Conservation (phyloP, 2,113 vertebrate genomes). For the Centropus bengalensis region DNA sequence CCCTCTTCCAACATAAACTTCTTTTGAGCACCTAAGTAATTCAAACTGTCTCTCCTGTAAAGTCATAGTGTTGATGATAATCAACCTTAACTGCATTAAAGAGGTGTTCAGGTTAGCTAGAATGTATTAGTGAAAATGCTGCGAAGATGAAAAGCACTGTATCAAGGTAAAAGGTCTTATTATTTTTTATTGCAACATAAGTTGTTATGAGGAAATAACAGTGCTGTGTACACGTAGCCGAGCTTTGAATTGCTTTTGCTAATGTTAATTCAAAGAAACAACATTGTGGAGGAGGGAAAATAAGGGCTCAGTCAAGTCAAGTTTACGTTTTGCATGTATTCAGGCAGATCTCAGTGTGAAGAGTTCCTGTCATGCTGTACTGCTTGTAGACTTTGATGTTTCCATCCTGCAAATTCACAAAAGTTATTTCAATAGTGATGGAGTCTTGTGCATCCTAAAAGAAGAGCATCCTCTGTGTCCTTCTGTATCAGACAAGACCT, state of each 20-base stretch:
- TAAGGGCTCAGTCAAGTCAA: background rate
- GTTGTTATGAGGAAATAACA: background rate
- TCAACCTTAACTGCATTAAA: background rate
- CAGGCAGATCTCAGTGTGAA: background rate
- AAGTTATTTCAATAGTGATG: background rate
- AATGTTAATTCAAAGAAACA: slow-evolving; percentile 38
- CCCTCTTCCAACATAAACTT: background rate
- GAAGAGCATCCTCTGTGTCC: background rate
- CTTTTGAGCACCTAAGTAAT: background rate
- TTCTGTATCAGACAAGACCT: background rate
- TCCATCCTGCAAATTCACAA: background rate
- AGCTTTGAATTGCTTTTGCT: background rate
- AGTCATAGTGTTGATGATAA: background rate
- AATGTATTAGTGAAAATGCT: background rate
- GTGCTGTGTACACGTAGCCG: background rate
- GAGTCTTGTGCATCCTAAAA: rapidly evolving
- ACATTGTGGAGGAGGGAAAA: background rate
- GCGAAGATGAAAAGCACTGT: slow-evolving; percentile 52
- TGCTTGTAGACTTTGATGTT: background rate
- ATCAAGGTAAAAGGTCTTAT: background rate
- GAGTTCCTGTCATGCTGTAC: background rate
- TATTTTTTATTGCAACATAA: background rate
- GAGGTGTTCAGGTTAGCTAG: background rate
- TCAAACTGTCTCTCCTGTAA: background rate
- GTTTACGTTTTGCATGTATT: background rate